phyloP scores from a whole-genome alignment of 2,888 invertebrate genomes.

The Spisula solida region DNA sequence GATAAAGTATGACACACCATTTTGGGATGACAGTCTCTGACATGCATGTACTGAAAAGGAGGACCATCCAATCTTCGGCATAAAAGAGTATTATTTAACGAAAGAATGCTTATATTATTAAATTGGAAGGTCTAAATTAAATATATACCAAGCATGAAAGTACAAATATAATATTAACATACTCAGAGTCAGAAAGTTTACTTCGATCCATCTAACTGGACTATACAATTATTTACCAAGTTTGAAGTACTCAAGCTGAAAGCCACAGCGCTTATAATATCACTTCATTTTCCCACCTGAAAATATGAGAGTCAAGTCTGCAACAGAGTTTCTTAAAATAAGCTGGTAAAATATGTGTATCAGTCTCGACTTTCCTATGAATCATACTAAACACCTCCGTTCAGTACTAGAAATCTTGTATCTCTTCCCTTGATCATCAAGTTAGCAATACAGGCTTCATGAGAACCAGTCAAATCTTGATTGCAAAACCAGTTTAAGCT shows the following conservation, averaged over 20 bases:
- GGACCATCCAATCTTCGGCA: too few species aligned
- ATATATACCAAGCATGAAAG: too few species aligned
- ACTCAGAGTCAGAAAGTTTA: neutral
- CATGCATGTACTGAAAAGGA: too few species aligned
- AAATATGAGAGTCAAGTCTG: neutral
- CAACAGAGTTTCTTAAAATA: slow-evolving; percentile 11
- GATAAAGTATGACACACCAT: too few species aligned
- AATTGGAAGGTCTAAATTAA: too few species aligned
- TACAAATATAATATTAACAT: too few species aligned
- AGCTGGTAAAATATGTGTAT: neutral
- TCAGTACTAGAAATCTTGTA: neutral
- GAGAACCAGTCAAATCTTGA: slow-evolving; percentile 16
- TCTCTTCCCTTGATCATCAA: neutral
- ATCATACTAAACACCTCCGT: neutral
- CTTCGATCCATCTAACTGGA: neutral
- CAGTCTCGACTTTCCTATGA: slow-evolving; percentile 5
- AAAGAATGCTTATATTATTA: too few species aligned
- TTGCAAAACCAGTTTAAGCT: neutral
- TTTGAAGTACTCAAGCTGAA: neutral
- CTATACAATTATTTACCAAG: neutral
- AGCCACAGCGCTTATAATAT: neutral
- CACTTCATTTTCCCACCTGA: slow-evolving; percentile 2
- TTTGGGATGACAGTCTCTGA: too few species aligned
- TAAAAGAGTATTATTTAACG: too few species aligned
- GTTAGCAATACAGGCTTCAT: neutral